Evolutionary conservation across 2,113 vertebrate species (phyloP), one percentile per base, ranked within the genome.

Genomic region (Corvus hawaiiensis): DNA sequence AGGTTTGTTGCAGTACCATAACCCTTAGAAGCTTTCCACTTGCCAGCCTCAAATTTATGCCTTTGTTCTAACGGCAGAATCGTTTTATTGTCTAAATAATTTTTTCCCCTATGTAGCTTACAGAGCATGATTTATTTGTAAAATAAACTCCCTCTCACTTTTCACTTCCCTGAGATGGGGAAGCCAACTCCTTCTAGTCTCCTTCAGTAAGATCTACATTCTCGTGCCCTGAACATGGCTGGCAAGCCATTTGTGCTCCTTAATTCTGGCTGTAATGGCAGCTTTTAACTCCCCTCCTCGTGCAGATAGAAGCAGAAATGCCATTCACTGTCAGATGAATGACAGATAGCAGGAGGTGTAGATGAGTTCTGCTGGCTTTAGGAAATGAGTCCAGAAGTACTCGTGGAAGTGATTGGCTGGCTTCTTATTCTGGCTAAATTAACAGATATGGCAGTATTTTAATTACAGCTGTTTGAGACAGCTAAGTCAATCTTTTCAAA

Each of bases 181-280:
- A 94, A 89, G 61, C 27, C 24, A 75, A 56, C 24, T 78, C 24
- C 21, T 84, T 94, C 89, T 67, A 68, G 61, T 39, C 44, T 78
- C 16, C 52, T 66, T 81, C 55, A 78, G 13, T 56, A 59, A 64
- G 58, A 64, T 51, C 72, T 84, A 58, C 41, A 43, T 93, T 89
- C 43, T 91, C 0, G 0, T 81, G 39, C 69, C 49, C 44, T 78
- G 73, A 93, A 52, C 41, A 41, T 56, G 73, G 43, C 64, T 88
- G 72, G 71, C 28, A 88, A 90, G 82, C 67, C 51, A 77, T 95
- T 90, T 88, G 32, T 21, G 35, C 30, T 77, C 51, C 83, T 86
- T 82, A 94, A 88, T 92, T 92, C 72, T n/a, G 73, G 26, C 67
- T 86, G 35, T 90, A 94, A 88, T 88, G 88, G 72, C 55, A 88